These are phyloP conservation scores for Verasper variegatus DNA, from an alignment of 2,113 vertebrate genomes.

Conservation along the genomic window DNA sequence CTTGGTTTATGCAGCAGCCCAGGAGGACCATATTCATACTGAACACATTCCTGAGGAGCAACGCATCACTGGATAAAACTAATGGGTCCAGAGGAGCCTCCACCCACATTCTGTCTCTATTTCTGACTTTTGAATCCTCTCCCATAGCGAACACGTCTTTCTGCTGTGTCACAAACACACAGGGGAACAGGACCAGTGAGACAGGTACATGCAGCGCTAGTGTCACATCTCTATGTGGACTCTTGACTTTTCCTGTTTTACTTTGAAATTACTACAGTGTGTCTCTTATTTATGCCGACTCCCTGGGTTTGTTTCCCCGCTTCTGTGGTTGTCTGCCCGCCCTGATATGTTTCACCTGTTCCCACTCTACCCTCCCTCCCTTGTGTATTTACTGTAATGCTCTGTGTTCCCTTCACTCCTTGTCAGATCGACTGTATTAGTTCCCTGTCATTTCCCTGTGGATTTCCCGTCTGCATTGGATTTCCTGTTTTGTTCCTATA, in stretches of 20 bases:
- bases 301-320: not conserved
- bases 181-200: constrained; percentile 5
- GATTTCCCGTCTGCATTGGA: not conserved
- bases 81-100: constrained; percentile 44
- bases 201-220: not conserved
- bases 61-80: constrained; percentile 70
- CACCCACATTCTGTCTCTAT: constrained; percentile 16
- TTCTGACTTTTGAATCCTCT: not conserved
- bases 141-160: not conserved
- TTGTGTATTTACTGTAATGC: not conserved
- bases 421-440: not conserved
- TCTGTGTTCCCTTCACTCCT: not conserved
- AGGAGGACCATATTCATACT: constrained; percentile 79
- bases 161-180: constrained; percentile 4
- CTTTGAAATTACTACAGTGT: not conserved
- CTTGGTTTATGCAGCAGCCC: constrained; percentile 79
- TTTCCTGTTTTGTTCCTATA: not conserved
- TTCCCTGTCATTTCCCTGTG: not conserved
- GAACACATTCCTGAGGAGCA: constrained; percentile 77
- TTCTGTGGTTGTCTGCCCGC: not conserved
- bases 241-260: not conserved
- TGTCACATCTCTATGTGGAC: not conserved
- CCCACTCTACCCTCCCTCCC: not conserved
- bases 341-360: not conserved
- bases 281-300: not conserved